Conservation (phyloP, 23 tunicate genomes). For the Botrylloides violaceus region DNA sequence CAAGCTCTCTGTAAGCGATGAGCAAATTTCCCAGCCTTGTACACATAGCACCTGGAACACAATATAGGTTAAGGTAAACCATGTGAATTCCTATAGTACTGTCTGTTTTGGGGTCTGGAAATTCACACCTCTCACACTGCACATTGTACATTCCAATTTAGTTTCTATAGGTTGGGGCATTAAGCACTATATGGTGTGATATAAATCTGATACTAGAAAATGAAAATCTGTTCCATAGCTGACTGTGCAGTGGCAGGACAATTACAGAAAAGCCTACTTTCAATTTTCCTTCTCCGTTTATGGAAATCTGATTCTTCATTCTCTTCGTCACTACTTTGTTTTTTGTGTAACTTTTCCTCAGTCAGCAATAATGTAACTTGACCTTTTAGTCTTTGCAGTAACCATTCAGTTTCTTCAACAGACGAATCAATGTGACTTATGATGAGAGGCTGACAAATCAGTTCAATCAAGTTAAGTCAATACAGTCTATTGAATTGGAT, state of each 20-base stretch:
- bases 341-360: neutral
- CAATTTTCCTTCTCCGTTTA: conserved; percentile 43
- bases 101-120: too few species aligned
- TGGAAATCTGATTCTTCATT: conserved; percentile 23
- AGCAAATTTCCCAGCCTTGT: conserved; percentile 30
- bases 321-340: neutral
- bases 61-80: too few species aligned
- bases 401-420: conserved; percentile 49
- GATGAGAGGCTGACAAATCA: conserved; percentile 30
- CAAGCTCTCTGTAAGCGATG: conserved; percentile 48
- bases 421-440: conserved; percentile 36
- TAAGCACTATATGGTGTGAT: too few species aligned
- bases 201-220: too few species aligned
- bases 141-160: too few species aligned
- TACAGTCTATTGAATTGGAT: neutral
- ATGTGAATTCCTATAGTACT: too few species aligned
- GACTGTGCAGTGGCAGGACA: too few species aligned
- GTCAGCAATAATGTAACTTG: conserved; percentile 5
- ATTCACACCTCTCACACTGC: too few species aligned
- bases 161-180: too few species aligned
- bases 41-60: conserved; percentile 44
- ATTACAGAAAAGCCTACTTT: conserved; percentile 34
- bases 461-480: neutral
- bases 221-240: too few species aligned
- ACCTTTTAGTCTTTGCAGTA: conserved; percentile 66